Base-by-base conservation (phyloP, 2,797 vertebrate genomes). In the Sphenopsis melanotis region DNA sequence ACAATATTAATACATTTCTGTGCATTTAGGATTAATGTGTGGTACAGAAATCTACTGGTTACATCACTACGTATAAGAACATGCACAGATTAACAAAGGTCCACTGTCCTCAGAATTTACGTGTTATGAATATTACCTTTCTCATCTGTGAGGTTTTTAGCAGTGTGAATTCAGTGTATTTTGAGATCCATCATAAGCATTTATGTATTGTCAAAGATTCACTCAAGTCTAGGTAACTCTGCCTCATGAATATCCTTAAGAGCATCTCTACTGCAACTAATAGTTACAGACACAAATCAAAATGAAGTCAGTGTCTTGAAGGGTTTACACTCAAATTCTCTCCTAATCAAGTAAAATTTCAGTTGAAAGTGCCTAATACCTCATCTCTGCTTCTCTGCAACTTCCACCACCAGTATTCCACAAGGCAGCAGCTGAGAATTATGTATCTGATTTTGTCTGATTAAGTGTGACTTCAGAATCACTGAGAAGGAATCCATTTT, bases 401-500 rank as follows among this genome's bases (percentile, higher is more conserved):
- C 39, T 86, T 91, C 50, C 15, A 78, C 42, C 50, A 78, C 81
- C 60, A 53, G 65, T 71, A 50, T 78, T 87, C 37, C 27, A 72
- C 22, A 71, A 78, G 52, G 42, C 61, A 93, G 36, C 15, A 72
- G 24, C 14, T 76, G 37, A 76, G 76, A 92, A 88, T 65, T 83
- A 63, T 49, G 36, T 50, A 72, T 88, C 69, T 91, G 72, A 92
- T 93, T 94, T 93, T 82, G 30, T 30, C 56, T 7, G 0, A 88
- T 79, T 93, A 93, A 89, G 63, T 82, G 69, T 88, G 85, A 81
- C 79, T 95, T 91, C 55, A 56, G 83, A 95, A 93, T 89, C 37
- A 49, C 56, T 84, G 80, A 89, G 59, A 93, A 92, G 37, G 74
- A 95, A 95, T 95, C 55, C 70, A 92, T 91, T 96, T 96, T 96